Evolutionary conservation across 1,140 invertebrate species (phyloP), one percentile per base, ranked within the genome.

Genomic region (Drosophila miranda): DNA sequence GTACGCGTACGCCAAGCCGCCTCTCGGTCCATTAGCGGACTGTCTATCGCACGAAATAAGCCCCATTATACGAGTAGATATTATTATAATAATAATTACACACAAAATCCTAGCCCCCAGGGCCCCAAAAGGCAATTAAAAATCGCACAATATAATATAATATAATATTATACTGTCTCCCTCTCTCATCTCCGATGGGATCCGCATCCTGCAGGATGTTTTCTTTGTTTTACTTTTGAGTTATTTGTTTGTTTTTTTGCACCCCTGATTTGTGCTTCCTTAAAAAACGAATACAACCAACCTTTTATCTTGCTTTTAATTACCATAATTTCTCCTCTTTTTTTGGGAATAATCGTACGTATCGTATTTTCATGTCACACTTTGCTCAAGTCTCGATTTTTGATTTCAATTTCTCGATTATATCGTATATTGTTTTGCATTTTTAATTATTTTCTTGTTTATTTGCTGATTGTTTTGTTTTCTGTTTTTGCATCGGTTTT

Each of bases 221-320:
- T 38, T 2, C 41, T 6, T 8, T 8, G 26, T 56, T 46, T 3
- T 42, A 28, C 46, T 68, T n/a, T 21, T 60, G 41, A 71, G 9
- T 53, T 30, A 69, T 53, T 43, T 58, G 23, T 11, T 3, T 46
- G 7, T 14, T 26, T 41, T 70, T 44, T 71, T 52, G 16, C 21
- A n/a, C 19, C 28, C 42, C 42, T 56, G 48, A 63, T 72, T 72
- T 56, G 58, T 56, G 69, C 70, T 73, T 73, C 68, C 68, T 73
- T 21, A 50, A 73, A 72, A 54, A 61, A 49, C 11, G 55, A 28
- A 13, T 13, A 38, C 23, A 48, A 34, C 11, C 60, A 55, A 42
- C 11, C 60, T 46, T 73, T 56, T 64, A 73, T 73, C 69, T 73
- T 64, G 48, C 59, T 63, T 63, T 73, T 73, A 73, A 73, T 73